Conservation (phyloP, 2,797 vertebrate species). For the Ptychadena robeensis region DNA sequence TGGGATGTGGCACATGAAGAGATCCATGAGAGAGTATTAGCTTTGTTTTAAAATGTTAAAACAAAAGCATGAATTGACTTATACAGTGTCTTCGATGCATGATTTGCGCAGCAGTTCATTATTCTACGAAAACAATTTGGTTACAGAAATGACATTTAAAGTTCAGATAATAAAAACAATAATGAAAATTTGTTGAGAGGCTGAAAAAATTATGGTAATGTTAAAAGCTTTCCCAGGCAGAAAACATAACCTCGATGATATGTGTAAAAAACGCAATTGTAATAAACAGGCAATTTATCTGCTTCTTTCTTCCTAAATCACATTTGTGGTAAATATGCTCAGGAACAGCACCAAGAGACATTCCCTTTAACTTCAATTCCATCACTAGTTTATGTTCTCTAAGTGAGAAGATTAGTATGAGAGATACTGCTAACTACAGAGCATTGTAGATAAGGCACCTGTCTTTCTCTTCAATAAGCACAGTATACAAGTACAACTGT, state of each 20-base stretch:
- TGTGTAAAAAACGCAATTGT: constrained; percentile 28
- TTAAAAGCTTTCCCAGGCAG: constrained; percentile 48
- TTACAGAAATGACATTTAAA: constrained; percentile 49
- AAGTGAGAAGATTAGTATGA: background rate
- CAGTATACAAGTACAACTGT: too few relatives aligned
- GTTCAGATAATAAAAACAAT: constrained; percentile 27
- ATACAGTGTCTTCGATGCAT: background rate
- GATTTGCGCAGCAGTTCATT: constrained; percentile 10
- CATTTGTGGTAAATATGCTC: constrained; percentile 39
- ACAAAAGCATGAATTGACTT: background rate
- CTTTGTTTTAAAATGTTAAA: too few relatives aligned
- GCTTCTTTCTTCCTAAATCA: constrained; percentile 25
- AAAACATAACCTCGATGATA: constrained; percentile 45
- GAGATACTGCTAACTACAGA: background rate
- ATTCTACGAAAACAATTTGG: constrained; percentile 29
- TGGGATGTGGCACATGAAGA: too few relatives aligned
- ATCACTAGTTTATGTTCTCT: constrained; percentile 17
- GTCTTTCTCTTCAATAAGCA: too few relatives aligned
- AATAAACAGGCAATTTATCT: constrained; percentile 46
- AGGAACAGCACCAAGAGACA: constrained; percentile 15
- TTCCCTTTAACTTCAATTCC: constrained; percentile 20
- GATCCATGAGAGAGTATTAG: too few relatives aligned
- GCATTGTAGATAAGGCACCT: background rate
- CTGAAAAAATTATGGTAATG: constrained; percentile 42
- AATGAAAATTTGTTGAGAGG: constrained; percentile 34